Percentiles rank a stretch among this genome's conserved stretches.
Evolutionary conservation across 2,113 vertebrate genomes (phyloP).

Genomic region (Poeciliopsis turrubarensis): DNA sequence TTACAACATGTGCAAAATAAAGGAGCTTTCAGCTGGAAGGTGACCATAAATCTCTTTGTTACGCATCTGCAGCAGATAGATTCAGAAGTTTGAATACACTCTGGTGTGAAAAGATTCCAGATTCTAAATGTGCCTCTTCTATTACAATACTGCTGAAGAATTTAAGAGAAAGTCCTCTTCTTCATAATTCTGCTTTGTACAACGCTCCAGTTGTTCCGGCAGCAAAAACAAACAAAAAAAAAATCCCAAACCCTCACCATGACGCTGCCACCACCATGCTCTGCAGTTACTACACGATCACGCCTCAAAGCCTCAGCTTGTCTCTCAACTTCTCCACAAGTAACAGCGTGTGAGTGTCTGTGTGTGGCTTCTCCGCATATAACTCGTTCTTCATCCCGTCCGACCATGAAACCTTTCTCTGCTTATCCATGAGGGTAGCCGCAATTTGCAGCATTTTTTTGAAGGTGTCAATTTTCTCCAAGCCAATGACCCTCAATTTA

Average conservation of each 20-base stretch:
- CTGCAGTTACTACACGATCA: neutral
- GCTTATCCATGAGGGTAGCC: neutral
- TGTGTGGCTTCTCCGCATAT: too few species aligned
- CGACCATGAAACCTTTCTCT: too few species aligned
- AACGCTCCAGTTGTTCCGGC: neutral
- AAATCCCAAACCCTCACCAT: neutral
- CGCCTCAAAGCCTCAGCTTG: neutral
- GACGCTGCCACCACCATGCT: neutral
- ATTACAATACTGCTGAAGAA: too few species aligned
- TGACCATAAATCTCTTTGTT: neutral
- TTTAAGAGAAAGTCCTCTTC: too few species aligned
- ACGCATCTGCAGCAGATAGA: neutral
- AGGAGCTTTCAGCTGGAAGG: neutral
- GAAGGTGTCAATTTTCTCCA: too few species aligned
- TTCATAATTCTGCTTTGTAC: neutral
- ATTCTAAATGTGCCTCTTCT: too few species aligned
- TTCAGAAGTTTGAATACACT: neutral
- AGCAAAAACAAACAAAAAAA: neutral
- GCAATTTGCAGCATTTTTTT: neutral
- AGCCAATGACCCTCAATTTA: neutral
- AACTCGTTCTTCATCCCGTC: too few species aligned
- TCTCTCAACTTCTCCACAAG: neutral
- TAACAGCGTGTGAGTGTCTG: too few species aligned
- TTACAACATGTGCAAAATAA: neutral
- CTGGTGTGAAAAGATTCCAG: neutral